Base-by-base conservation (phyloP, 2,888 invertebrate species). In the Germaria angustata region DNA sequence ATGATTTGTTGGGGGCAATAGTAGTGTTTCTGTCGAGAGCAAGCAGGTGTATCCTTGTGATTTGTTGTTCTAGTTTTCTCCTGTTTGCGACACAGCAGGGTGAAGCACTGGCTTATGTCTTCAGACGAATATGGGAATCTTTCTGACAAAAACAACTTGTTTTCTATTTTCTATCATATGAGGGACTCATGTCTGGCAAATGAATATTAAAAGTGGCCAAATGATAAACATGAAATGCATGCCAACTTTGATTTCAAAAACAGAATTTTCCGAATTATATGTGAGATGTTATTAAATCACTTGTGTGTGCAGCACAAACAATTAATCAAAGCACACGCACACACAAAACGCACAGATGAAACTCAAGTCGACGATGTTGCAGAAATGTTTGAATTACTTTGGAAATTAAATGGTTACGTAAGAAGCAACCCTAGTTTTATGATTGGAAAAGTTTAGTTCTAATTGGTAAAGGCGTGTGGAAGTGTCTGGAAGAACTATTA, bases 261-360 rank as follows among this genome's bases (percentile, higher is more conserved):
- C 44, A 65, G 49, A 41, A 78, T 57, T 78, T 71, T 78, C 22
- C 11, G 22, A 78, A 57, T 71, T 11, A 78, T 57, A 63, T 65
- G 36, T 20, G 46, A 49, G 22, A 63, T 46, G 20, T 51, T 59
- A 59, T 59, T 68, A 39, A 66, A 76, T 66, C 57, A 66, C 36
- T 66, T 65, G 4, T 46, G 15, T 51, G 32, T 68, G 32, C 36
- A 41, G 39, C 51, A 61, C 59, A 59, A 68, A 76, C 57, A 61
- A 51, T 57, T 15, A 36, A 28, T 15, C 28, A 24, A 41, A n/a
- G 20, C 2, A 20, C 41, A 49, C 24, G n/a, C 13, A 49, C 49
- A 22, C 11, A 49, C 5, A 1, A 44, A 17, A 44, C 8, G 15
- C 44, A 15, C 15, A 44, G 28, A 28, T 28, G 3, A 28, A 28